Evolutionary conservation across 1,140 invertebrate species (phyloP).

Genomic region (Trichonephila clavata): DNA sequence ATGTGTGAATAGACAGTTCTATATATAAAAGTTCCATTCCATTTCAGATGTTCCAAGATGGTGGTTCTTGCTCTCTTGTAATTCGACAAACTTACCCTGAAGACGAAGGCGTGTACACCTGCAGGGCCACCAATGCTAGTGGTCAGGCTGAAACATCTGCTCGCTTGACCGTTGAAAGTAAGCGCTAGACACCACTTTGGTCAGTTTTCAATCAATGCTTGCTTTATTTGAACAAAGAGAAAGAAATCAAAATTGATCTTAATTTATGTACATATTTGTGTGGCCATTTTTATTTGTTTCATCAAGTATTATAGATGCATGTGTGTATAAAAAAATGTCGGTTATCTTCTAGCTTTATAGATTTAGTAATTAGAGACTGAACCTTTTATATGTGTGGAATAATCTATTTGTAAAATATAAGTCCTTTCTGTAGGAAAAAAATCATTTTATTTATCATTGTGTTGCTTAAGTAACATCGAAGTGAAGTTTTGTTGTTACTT

Average conservation of each 20-base stretch:
- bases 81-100: constrained; percentile 96
- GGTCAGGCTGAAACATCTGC: constrained; percentile 95
- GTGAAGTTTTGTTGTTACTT: background rate
- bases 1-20: no score
- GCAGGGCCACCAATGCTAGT: constrained; percentile 92
- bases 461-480: background rate
- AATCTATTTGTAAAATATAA: background rate
- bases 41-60: constrained; percentile 93
- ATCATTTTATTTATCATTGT: constrained; percentile 27
- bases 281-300: constrained; percentile 39
- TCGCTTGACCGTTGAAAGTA: constrained; percentile 98
- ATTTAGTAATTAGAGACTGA: background rate
- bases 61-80: constrained; percentile 91
- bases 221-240: background rate
- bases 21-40: no score
- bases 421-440: background rate
- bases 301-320: constrained; percentile 23
- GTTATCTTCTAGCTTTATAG: background rate
- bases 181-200: constrained; percentile 85
- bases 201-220: constrained; percentile 12
- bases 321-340: constrained; percentile 28
- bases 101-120: constrained; percentile 95
- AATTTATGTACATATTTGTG: constrained; percentile 56
- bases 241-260: constrained; percentile 49
- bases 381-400: background rate